A percentile compares a stretch with the other conserved stretches of the same genome.
These are phyloP conservation scores for Gadopsis bispinosus DNA, from an alignment of 2,797 vertebrate species.

Conservation along the genomic window DNA sequence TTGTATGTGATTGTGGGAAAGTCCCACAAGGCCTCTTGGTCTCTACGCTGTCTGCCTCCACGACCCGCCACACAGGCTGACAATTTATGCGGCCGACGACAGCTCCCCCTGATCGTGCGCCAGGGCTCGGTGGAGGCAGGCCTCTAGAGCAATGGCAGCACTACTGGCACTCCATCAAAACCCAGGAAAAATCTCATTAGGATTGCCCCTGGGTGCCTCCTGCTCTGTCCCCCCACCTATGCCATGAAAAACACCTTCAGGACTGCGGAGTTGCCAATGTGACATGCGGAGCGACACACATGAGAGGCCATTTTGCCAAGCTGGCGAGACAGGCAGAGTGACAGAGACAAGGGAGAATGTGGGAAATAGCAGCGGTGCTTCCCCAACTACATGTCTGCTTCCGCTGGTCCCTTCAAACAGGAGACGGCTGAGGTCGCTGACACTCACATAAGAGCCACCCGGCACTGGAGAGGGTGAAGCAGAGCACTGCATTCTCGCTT, in stretches of 20 bases:
- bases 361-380: constrained; percentile 15
- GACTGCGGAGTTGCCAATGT: constrained; percentile 51
- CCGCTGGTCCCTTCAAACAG: constrained; percentile 26
- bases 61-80: constrained; percentile 86
- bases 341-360: constrained; percentile 33
- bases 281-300: constrained; percentile 44
- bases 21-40: constrained; percentile 78
- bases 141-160: constrained; percentile 77
- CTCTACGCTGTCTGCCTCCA: constrained; percentile 77
- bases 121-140: constrained; percentile 86
- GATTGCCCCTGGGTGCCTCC: constrained; percentile 68
- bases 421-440: constrained; percentile 38
- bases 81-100: constrained; percentile 89
- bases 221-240: constrained; percentile 46
- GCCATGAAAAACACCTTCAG: constrained; percentile 74
- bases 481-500: constrained; percentile 17
- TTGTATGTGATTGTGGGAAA: constrained; percentile 80
- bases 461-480: constrained; percentile 17
- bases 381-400: constrained; percentile 34
- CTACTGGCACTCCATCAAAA: constrained; percentile 87
- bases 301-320: constrained; percentile 56
- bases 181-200: constrained; percentile 84
- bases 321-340: constrained; percentile 27
- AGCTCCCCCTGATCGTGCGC: constrained; percentile 91
- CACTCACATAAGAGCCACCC: constrained; percentile 40